Conservation (phyloP, 2,113 vertebrate species). For the Pomatostomus ruficeps region DNA sequence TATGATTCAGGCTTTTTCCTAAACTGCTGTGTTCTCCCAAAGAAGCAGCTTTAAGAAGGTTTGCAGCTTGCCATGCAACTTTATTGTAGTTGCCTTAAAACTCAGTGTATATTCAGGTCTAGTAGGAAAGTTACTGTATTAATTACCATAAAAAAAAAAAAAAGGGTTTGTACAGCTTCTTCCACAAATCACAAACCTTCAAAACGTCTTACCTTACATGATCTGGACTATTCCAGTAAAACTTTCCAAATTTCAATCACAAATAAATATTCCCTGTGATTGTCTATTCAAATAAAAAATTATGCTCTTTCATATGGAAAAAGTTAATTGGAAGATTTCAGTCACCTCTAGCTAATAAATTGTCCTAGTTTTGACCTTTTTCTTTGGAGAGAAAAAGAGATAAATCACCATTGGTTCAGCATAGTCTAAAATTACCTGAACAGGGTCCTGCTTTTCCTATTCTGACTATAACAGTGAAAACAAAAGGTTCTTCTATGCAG, state of each 20-base stretch:
- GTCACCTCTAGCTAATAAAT: neutral
- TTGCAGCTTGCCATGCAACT: neutral
- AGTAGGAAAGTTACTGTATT: neutral
- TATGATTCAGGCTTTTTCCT: neutral
- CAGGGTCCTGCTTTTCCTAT: neutral
- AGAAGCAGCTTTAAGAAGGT: neutral
- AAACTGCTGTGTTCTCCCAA: neutral
- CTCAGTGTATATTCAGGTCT: neutral
- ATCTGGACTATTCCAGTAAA: neutral
- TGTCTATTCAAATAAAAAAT: neutral
- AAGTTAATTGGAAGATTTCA: neutral
- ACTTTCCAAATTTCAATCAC: neutral
- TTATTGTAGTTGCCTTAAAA: neutral
- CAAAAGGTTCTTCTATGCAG: neutral
- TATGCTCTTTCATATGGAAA: neutral
- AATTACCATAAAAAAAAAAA: neutral
- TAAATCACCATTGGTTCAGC: neutral
- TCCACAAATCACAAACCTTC: neutral
- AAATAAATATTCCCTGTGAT: neutral
- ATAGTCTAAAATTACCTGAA: neutral
- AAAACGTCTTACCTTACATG: neutral
- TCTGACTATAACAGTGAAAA: neutral
- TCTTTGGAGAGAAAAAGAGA: neutral
- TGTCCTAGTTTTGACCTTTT: neutral
- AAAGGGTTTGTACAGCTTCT: neutral